Evolutionary conservation across 2,797 vertebrate genomes (phyloP).

Genomic region (Sebastes flavidus): DNA sequence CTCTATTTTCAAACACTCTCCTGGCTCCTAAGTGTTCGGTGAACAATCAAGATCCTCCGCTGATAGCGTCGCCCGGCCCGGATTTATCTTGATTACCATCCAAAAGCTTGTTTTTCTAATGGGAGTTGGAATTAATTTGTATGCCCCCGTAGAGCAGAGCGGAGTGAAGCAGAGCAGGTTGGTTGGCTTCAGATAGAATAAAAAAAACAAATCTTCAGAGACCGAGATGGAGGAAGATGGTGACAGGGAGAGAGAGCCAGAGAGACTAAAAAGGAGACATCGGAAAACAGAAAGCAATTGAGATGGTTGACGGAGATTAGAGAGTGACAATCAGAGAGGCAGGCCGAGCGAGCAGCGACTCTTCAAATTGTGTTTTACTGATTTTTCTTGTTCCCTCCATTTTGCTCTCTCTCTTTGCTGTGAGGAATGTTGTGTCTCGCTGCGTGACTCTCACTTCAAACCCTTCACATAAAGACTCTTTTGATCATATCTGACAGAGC

Average conservation of each 20-base stretch:
- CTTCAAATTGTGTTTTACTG: constrained; percentile 13
- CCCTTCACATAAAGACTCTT: constrained; percentile 16
- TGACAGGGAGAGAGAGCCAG: background rate
- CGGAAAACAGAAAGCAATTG: constrained; percentile 6
- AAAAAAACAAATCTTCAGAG: background rate
- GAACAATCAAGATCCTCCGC: constrained; percentile 58
- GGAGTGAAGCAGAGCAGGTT: constrained; percentile 8
- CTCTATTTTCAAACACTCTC: constrained; percentile 66
- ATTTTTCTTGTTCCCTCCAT: constrained; percentile 8
- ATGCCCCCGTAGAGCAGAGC: constrained; percentile 7
- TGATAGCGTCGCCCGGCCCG: constrained; percentile 31
- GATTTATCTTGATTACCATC: constrained; percentile 65
- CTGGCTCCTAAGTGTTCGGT: constrained; percentile 39
- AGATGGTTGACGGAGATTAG: constrained; percentile 39
- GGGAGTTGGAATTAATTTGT: constrained; percentile 48
- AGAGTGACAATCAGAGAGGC: constrained; percentile 17
- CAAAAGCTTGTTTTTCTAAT: constrained; percentile 56
- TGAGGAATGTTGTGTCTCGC: constrained; percentile 4
- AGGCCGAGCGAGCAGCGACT: background rate
- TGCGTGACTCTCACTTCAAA: background rate
- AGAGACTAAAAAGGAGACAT: constrained; percentile 1
- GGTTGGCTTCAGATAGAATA: background rate
- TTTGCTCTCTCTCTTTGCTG: background rate
- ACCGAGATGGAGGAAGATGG: constrained; percentile 11
- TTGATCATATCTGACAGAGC: constrained; percentile 54